A percentile compares a stretch with the other conserved stretches of the same genome.
These are phyloP conservation scores for Oconnorella tubifera DNA, from an alignment of 2,888 invertebrate species.

Conservation along the genomic window DNA sequence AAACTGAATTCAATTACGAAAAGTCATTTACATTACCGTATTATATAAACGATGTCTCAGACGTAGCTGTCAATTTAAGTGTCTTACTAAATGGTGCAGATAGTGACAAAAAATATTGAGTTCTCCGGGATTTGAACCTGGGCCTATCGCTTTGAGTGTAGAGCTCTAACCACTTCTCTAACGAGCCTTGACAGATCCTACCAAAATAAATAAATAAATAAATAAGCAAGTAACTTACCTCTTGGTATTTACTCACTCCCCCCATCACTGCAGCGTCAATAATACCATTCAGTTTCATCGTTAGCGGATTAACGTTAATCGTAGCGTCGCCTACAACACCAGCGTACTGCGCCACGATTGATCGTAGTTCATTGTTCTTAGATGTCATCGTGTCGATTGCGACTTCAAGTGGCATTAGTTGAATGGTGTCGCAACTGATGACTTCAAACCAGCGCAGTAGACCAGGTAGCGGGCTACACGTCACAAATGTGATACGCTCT, in stretches of 20 bases:
- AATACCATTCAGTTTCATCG: constrained; percentile 50
- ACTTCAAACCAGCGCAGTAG: constrained; percentile 61
- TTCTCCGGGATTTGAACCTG: too few relatives aligned
- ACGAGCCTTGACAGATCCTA: too few relatives aligned
- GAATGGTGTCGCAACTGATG: constrained; percentile 68
- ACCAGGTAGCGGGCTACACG: constrained; percentile 47
- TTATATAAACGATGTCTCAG: too few relatives aligned
- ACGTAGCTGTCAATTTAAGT: too few relatives aligned
- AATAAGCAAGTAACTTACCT: too few relatives aligned
- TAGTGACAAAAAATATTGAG: too few relatives aligned
- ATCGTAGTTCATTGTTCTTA: constrained; percentile 58
- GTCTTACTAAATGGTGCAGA: too few relatives aligned
- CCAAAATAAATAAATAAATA: too few relatives aligned
- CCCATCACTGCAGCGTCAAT: constrained; percentile 52
- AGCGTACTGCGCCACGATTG: constrained; percentile 71
- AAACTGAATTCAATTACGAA: too few relatives aligned
- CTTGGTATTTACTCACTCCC: constrained; percentile 52
- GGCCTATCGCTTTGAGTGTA: too few relatives aligned
- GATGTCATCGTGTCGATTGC: constrained; percentile 45
- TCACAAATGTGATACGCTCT: constrained; percentile 46
- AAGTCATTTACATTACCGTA: too few relatives aligned
- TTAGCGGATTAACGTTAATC: constrained; percentile 43
- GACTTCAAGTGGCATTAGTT: constrained; percentile 63
- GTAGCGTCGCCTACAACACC: constrained; percentile 60
- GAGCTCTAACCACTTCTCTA: too few relatives aligned